Conservation (phyloP, 2,888 invertebrate species). For the Drosophila nigricruria region DNA sequence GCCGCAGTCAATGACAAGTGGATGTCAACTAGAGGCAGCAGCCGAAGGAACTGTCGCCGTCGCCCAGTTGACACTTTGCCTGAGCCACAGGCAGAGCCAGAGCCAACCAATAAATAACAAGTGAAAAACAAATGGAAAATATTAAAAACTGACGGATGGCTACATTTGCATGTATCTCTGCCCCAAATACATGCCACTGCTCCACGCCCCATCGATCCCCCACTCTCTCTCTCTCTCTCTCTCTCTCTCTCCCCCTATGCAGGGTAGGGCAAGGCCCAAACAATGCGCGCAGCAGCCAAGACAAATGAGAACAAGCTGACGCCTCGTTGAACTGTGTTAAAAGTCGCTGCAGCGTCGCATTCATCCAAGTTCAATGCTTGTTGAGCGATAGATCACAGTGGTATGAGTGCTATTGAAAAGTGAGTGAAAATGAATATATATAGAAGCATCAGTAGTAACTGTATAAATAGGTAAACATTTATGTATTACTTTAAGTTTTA, state of each 20-base stretch:
- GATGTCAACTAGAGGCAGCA: slow-evolving; percentile 62
- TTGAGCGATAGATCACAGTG: slow-evolving; percentile 44
- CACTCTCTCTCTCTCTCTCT: background rate
- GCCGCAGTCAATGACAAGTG: slow-evolving; percentile 71
- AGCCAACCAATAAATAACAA: slow-evolving; percentile 75
- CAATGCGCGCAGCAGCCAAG: slow-evolving; percentile 48
- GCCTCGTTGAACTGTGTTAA: slow-evolving; percentile 29
- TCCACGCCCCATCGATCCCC: background rate
- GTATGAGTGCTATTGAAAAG: background rate
- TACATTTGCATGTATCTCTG: slow-evolving; percentile 48
- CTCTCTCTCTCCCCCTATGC: background rate
- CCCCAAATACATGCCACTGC: slow-evolving; percentile 6
- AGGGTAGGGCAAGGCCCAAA: slow-evolving; percentile 18
- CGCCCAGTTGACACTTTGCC: slow-evolving; percentile 42
- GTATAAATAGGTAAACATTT: too few relatives aligned
- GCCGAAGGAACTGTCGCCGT: slow-evolving; percentile 26
- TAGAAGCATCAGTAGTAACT: too few relatives aligned
- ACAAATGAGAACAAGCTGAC: slow-evolving; percentile 68
- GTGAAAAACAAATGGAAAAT: slow-evolving; percentile 81
- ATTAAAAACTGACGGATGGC: slow-evolving; percentile 83
- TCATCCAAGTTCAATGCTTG: slow-evolving; percentile 60
- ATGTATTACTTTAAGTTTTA: too few relatives aligned
- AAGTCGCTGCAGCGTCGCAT: slow-evolving; percentile 27
- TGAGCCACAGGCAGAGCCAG: slow-evolving; percentile 20
- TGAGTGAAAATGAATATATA: background rate